A percentile compares a stretch with the other conserved stretches of the same genome.
These are phyloP conservation scores for Eulemur macaco DNA, from an alignment of 2,113 vertebrate genomes.

Conservation along the genomic window DNA sequence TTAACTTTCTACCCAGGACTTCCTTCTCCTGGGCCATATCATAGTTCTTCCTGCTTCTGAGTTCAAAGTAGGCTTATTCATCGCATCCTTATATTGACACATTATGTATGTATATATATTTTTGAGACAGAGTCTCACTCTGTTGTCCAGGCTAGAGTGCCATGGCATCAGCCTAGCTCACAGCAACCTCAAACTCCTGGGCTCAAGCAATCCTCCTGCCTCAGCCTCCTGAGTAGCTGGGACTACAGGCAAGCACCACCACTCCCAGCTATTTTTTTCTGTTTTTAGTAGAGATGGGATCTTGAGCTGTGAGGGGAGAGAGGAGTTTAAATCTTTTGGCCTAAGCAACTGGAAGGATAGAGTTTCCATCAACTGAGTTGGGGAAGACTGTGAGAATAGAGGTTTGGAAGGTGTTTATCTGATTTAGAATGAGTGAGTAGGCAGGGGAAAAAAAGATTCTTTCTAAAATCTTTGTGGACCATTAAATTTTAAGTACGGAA, in stretches of 20 bases:
- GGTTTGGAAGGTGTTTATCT: not conserved
- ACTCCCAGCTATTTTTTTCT: too few relatives aligned
- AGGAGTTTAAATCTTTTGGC: not conserved
- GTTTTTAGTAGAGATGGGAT: too few relatives aligned
- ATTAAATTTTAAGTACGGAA: not conserved
- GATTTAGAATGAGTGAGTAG: not conserved
- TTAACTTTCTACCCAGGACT: not conserved
- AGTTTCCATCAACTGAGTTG: not conserved
- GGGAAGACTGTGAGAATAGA: not conserved
- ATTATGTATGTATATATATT: not conserved
- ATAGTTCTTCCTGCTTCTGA: not conserved
- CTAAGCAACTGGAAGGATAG: not conserved
- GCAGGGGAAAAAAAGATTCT: not conserved
- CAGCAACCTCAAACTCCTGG: too few relatives aligned
- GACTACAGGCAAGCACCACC: too few relatives aligned
- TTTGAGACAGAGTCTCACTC: too few relatives aligned
- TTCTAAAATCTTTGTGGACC: not conserved
- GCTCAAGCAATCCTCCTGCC: too few relatives aligned
- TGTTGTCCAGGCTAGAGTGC: too few relatives aligned
- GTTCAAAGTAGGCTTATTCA: not conserved
- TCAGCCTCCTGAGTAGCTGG: too few relatives aligned
- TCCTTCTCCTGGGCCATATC: not conserved
- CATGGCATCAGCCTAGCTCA: too few relatives aligned
- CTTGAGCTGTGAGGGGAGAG: not conserved
- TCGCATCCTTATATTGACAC: not conserved